phyloP scores from a whole-genome alignment of 2,888 invertebrate genomes.

The Leptinotarsa tumamoca region DNA sequence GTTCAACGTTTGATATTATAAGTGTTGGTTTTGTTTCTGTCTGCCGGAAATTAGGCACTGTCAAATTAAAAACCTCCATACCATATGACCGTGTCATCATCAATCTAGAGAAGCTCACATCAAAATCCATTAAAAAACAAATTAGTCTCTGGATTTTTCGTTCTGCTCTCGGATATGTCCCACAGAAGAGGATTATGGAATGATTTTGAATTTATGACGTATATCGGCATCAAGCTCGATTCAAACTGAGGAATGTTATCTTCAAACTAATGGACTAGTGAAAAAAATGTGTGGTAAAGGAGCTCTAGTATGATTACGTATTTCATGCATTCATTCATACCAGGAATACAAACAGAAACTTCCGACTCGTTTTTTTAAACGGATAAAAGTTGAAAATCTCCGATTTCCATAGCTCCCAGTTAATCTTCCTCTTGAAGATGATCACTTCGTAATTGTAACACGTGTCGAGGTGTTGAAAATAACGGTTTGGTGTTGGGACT shows the following conservation, averaged over 20 bases:
- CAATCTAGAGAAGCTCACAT: constrained; percentile 5
- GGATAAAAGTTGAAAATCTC: too few species aligned
- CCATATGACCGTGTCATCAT: constrained; percentile 17
- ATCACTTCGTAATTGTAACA: too few species aligned
- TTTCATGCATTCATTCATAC: too few species aligned
- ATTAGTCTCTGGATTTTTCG: constrained; percentile 4
- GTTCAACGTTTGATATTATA: constrained; percentile 47
- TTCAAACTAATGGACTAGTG: neutral
- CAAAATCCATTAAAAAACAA: constrained; percentile 19
- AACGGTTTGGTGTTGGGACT: too few species aligned
- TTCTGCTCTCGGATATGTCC: constrained; percentile 6
- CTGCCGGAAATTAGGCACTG: constrained; percentile 14
- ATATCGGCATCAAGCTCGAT: neutral
- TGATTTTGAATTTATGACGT: neutral
- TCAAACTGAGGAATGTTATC: neutral
- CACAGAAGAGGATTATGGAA: constrained; percentile 1
- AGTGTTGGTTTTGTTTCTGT: constrained; percentile 23
- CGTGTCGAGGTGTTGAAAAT: too few species aligned
- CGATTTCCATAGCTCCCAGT: too few species aligned
- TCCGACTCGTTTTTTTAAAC: too few species aligned
- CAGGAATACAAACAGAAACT: too few species aligned
- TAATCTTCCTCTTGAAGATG: too few species aligned
- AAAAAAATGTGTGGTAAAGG: too few species aligned
- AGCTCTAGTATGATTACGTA: too few species aligned
- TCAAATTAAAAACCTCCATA: constrained; percentile 18